A percentile compares a stretch with the other conserved stretches of the same genome.
Conservation (phyloP, 1,140 invertebrate species). For the Seison nebaliae region DNA sequence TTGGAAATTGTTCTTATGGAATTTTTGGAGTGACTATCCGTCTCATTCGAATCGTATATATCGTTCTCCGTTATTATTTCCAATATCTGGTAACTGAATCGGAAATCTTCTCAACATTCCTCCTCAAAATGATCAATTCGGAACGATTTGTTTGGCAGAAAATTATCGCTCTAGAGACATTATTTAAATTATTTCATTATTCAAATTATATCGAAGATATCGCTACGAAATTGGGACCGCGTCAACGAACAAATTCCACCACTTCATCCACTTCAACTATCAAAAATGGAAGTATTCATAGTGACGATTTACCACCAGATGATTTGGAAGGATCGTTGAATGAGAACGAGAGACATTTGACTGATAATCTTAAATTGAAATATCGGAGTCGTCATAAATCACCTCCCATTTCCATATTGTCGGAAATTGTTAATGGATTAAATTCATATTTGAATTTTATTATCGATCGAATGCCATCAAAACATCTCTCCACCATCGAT, state of each 20-base stretch:
- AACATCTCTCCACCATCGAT: too few species aligned
- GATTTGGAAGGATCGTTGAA: too few species aligned
- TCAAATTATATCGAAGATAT: constrained; percentile 45
- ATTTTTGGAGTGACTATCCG: constrained; percentile 88
- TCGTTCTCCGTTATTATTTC: constrained; percentile 76
- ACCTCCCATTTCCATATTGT: too few species aligned
- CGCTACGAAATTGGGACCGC: background rate
- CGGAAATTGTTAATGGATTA: too few species aligned
- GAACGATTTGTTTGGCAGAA: constrained; percentile 86
- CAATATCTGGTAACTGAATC: constrained; percentile 75
- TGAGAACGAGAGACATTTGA: too few species aligned
- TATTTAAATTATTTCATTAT: constrained; percentile 57
- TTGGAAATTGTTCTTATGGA: too few species aligned
- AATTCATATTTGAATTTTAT: too few species aligned
- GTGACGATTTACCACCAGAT: too few species aligned
- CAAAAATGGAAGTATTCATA: too few species aligned
- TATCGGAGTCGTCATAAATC: too few species aligned
- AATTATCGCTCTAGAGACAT: constrained; percentile 66
- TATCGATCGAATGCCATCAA: too few species aligned
- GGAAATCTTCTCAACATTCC: constrained; percentile 82
- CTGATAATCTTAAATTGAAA: too few species aligned
- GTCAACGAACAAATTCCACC: constrained; percentile 9
- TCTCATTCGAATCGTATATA: constrained; percentile 60
- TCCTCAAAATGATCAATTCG: constrained; percentile 81
- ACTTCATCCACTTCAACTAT: background rate